A percentile compares a stretch with the other conserved stretches of the same genome.
phyloP scores from a whole-genome alignment of 2,888 invertebrate genomes.

The Dynastes maya region DNA sequence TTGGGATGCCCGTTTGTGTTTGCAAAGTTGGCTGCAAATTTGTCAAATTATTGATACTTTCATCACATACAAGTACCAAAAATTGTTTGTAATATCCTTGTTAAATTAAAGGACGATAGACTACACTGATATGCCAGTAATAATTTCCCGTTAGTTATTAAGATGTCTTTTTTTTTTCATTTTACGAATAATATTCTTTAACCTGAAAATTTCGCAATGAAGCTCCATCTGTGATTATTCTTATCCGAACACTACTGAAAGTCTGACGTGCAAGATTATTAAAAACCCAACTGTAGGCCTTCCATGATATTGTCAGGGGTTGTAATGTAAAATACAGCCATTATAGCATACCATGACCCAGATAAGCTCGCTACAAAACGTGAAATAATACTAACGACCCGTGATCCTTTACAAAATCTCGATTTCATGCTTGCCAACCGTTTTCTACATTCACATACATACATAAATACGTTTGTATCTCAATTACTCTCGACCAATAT shows the following conservation, averaged over 20 bases:
- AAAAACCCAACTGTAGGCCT: background rate
- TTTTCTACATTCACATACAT: background rate
- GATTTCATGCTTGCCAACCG: background rate
- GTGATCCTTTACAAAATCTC: slow-evolving; percentile 4
- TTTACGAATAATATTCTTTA: no score
- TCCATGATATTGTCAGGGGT: background rate
- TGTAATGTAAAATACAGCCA: background rate
- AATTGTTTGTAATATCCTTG: no score
- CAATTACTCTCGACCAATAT: slow-evolving; percentile 18
- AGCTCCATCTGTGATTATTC: no score
- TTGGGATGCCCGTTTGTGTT: no score
- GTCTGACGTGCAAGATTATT: background rate
- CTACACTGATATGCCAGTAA: no score
- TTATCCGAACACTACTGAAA: background rate
- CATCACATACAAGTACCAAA: no score
- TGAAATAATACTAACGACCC: slow-evolving; percentile 15
- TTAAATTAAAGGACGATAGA: no score
- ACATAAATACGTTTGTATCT: slow-evolving; percentile 5
- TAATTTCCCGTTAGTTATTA: no score
- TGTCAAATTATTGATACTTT: no score
- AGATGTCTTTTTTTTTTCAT: no score
- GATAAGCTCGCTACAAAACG: slow-evolving; percentile 14
- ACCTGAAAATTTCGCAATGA: no score
- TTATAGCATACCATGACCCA: background rate
- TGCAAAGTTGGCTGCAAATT: no score